Percentiles rank a stretch among this genome's conserved stretches.
These are phyloP conservation scores for Perca schrenkii DNA, from an alignment of 2,113 vertebrate species.

Conservation along the genomic window DNA sequence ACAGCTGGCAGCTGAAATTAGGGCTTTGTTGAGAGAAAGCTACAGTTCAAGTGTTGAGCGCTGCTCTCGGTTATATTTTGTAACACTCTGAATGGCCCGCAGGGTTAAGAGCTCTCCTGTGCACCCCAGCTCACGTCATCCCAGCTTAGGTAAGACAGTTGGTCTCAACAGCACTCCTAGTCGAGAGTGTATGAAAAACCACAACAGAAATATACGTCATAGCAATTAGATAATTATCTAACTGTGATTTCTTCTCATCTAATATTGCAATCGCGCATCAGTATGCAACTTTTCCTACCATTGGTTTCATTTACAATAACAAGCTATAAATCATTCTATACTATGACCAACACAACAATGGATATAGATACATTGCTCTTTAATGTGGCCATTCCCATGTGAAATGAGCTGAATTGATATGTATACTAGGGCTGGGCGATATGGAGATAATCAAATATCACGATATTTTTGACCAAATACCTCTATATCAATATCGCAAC, in stretches of 20 bases:
- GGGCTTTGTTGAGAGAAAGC: neutral
- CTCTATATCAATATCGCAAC: too few relatives aligned
- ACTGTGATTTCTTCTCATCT: neutral
- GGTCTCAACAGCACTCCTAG: neutral
- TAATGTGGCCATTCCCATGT: neutral
- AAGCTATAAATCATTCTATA: neutral
- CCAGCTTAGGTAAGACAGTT: neutral
- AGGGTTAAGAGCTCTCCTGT: conserved; percentile 30
- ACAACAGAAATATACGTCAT: neutral
- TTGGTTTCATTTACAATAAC: neutral
- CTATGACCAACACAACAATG: neutral
- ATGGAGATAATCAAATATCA: too few relatives aligned
- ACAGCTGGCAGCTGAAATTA: conserved; percentile 23
- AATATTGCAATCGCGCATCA: neutral
- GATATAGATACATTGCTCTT: neutral
- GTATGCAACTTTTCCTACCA: neutral
- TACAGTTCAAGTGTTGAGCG: conserved; percentile 21
- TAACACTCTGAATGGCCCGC: neutral
- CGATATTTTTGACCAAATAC: too few relatives aligned
- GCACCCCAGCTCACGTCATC: neutral
- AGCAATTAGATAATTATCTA: neutral
- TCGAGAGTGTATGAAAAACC: neutral
- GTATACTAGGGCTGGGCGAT: too few relatives aligned
- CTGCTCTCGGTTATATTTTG: conserved; percentile 9
- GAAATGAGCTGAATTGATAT: neutral